A percentile compares a stretch with the other conserved stretches of the same genome.
phyloP scores from a whole-genome alignment of 2,888 invertebrate genomes.

The Flabesymbios commensalis region DNA sequence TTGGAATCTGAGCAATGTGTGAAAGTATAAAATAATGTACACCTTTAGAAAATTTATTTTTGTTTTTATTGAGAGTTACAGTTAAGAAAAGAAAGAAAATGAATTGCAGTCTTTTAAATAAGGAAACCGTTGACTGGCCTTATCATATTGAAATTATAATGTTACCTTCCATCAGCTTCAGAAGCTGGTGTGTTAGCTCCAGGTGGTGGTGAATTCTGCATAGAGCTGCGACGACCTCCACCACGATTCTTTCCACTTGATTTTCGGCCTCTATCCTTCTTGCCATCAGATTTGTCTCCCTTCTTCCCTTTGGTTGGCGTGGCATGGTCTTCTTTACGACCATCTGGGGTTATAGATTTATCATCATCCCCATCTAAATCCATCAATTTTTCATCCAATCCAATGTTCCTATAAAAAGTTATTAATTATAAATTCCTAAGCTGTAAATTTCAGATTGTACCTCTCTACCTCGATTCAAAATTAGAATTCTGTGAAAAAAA shows the following conservation, averaged over 20 bases:
- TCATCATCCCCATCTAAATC: conserved; percentile 55
- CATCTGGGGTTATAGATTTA: conserved; percentile 52
- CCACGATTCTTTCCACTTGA: conserved; percentile 45
- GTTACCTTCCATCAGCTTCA: conserved; percentile 50
- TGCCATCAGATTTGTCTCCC: conserved; percentile 2
- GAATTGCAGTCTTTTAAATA: too few relatives aligned
- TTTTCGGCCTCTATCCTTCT: conserved; percentile 39
- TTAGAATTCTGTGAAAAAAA: too few relatives aligned
- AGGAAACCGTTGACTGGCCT: too few relatives aligned
- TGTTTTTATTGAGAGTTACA: too few relatives aligned
- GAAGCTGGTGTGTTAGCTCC: conserved; percentile 49
- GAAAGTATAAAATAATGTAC: too few relatives aligned
- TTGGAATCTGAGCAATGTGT: too few relatives aligned
- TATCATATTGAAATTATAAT: too few relatives aligned
- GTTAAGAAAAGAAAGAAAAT: too few relatives aligned
- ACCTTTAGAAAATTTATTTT: too few relatives aligned
- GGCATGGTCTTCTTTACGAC: conserved; percentile 48
- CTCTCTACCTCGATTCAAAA: too few relatives aligned
- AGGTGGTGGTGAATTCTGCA: conserved; percentile 48
- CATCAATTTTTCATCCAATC: conserved; percentile 43
- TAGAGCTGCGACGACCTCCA: conserved; percentile 44
- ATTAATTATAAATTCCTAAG: too few relatives aligned
- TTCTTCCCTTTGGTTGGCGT: conserved; percentile 38
- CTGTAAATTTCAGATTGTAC: too few relatives aligned
- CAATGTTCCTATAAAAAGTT: conserved; percentile 13